Conservation (phyloP, 1,140 invertebrate species). For the Apocrypta bakeri region DNA sequence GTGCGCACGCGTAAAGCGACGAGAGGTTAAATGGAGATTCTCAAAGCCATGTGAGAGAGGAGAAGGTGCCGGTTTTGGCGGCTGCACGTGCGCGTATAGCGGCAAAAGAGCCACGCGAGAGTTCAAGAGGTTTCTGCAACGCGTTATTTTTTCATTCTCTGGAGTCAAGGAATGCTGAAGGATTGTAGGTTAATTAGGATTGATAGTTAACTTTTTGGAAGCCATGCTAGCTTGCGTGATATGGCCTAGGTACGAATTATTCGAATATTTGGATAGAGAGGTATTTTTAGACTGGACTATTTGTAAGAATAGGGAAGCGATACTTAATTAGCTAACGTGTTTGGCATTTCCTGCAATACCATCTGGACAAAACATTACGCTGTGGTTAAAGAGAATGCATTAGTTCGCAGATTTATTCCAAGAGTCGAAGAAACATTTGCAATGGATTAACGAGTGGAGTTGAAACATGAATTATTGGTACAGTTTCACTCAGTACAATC, state of each 20-base stretch:
- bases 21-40: slow-evolving; percentile 36
- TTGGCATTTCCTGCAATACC: not conserved
- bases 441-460: not conserved
- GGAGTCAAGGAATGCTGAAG: not conserved
- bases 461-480: not conserved
- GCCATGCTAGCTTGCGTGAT: not conserved
- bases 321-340: not conserved
- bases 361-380: not conserved
- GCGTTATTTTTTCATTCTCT: not conserved
- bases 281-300: not conserved
- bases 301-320: not conserved
- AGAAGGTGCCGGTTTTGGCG: slow-evolving; percentile 18
- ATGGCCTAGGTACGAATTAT: not conserved
- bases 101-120: not conserved
- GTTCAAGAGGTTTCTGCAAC: not conserved
- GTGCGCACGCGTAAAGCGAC: slow-evolving; percentile 7
- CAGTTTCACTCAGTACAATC: not conserved
- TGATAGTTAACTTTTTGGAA: not conserved
- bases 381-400: no score
- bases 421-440: not conserved
- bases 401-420: not conserved
- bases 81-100: slow-evolving; percentile 10
- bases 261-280: not conserved
- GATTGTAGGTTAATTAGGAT: slow-evolving; percentile 20
- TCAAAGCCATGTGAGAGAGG: slow-evolving; percentile 1